These are phyloP conservation scores for Melanargia galathea DNA, from an alignment of 2,888 invertebrate species.

Conservation along the genomic window DNA sequence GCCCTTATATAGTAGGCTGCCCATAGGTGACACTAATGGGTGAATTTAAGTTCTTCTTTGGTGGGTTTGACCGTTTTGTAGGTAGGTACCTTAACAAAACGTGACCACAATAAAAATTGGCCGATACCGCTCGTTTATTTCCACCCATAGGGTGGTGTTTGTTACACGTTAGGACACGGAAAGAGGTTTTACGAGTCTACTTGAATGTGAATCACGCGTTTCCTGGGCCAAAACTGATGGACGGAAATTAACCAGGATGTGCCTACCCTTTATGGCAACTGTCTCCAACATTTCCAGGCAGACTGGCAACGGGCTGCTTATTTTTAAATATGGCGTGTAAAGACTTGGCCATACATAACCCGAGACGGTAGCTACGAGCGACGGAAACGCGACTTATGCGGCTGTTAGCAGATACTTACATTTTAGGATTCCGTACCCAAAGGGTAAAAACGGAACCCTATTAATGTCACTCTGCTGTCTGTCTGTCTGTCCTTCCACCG, in stretches of 20 bases:
- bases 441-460: too few species aligned
- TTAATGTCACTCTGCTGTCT: too few species aligned
- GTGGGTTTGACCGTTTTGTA: neutral
- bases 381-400: neutral
- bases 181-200: constrained; percentile 36
- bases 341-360: neutral
- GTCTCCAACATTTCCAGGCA: constrained; percentile 73
- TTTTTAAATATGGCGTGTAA: constrained; percentile 57
- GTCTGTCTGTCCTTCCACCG: too few species aligned
- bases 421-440: too few species aligned
- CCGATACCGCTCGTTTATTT: constrained; percentile 22
- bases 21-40: neutral
- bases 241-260: constrained; percentile 75
- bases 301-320: constrained; percentile 54
- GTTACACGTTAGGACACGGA: constrained; percentile 31
- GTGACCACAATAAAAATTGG: constrained; percentile 26
- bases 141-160: constrained; percentile 28
- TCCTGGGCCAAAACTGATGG: constrained; percentile 55
- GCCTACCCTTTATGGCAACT: constrained; percentile 75
- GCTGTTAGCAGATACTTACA: too few species aligned
- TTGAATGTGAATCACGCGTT: constrained; percentile 56
- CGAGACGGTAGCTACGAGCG: neutral
- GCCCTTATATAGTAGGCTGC: too few species aligned
- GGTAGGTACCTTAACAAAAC: constrained; percentile 14
- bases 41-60: neutral